Base-by-base conservation (phyloP, 2,888 invertebrate species). In the Ophion slaviceki region DNA sequence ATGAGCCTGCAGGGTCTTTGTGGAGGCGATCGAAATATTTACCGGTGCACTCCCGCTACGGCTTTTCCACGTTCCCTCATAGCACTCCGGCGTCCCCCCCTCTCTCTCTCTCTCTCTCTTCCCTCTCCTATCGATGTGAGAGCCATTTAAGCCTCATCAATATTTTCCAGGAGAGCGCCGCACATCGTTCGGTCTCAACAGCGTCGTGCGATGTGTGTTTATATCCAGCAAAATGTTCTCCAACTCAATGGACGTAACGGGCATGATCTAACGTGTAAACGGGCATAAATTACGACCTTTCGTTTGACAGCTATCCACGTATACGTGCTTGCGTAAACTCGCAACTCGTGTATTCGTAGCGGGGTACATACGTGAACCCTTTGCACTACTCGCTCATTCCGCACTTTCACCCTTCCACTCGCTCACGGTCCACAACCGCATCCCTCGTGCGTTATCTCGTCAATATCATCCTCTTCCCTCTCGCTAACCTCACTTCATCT, bases 111-210 rank as follows among this genome's bases (percentile, higher is more conserved):
- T 70, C 32, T 24, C 71, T 61, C 17, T 14, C 47, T 66, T 40
- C 28, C n/a, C 20, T 32, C 62, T 20, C 32, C 62, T 11, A 84
- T 77, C 66, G 79, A 76, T 75, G 40, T 40, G 36, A 67, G 77
- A 84, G 77, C 81, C 81, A 81, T 85, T 85, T 78, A 78, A 85
- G 85, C 81, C 68, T 82, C 82, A 82, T 85, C 82, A 75, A 78
- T 82, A 82, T 85, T 82, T 85, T 75, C 82, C 85, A 82, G 74
- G 79, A 82, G 85, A 79, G 64, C 78, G 78, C 70, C 62, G 47
- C 68, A 32, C 53, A 53, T 68, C 78, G 72, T 68, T 81, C 72
- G 76, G 70, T 78, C 68, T 62, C 67, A 53, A 28, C 70, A 67
- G 36, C 72, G 40, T 45, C 64, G 67, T 47, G 17, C 47, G 74